These are phyloP conservation scores for Nibea coibor DNA, from an alignment of 2,113 vertebrate species.

Conservation along the genomic window DNA sequence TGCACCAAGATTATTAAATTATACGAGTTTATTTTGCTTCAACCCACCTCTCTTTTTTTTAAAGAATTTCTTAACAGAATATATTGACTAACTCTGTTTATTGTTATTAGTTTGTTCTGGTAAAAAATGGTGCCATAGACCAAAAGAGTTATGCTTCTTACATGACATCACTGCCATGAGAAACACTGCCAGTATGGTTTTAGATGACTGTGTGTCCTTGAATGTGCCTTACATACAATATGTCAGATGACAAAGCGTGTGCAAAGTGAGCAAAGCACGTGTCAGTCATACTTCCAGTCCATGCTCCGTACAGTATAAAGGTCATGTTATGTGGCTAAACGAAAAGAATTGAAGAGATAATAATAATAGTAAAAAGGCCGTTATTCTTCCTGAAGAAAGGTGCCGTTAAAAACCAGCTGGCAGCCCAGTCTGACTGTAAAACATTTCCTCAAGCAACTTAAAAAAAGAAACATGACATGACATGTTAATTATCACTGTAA, in stretches of 20 bases:
- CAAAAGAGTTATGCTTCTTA: background rate
- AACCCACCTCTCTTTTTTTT: too few species aligned
- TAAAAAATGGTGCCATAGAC: background rate
- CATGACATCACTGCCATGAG: background rate
- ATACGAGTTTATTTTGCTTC: background rate
- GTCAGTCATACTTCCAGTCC: background rate
- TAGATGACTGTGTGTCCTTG: background rate
- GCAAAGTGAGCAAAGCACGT: background rate
- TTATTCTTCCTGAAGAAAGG: background rate
- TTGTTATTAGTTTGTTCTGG: too few species aligned
- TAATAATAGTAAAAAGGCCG: too few species aligned
- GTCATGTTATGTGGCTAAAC: background rate
- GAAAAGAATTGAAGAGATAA: background rate
- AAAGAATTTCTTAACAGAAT: background rate
- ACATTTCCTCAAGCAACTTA: background rate
- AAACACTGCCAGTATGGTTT: background rate
- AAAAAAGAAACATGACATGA: background rate
- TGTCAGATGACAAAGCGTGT: background rate
- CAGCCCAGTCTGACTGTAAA: background rate
- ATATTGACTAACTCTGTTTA: too few species aligned
- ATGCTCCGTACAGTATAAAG: background rate
- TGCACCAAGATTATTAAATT: background rate
- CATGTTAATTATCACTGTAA: background rate
- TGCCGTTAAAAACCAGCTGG: background rate
- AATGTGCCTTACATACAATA: background rate